These are phyloP conservation scores for Campylomormyrus tamandua DNA, from an alignment of 2,113 vertebrate genomes.

Conservation along the genomic window DNA sequence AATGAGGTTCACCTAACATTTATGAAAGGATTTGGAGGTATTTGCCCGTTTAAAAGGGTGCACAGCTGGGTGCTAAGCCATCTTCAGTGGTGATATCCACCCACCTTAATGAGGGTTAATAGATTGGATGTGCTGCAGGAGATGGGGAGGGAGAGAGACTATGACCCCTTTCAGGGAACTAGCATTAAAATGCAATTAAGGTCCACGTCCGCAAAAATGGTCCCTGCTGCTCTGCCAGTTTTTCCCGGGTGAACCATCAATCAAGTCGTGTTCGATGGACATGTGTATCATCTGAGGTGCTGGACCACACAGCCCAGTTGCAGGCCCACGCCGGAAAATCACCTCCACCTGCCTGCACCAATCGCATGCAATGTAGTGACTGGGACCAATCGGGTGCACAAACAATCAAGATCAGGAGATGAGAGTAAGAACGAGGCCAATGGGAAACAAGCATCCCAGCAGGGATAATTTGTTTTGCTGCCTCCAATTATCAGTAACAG, in stretches of 20 bases:
- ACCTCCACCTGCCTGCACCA: not conserved
- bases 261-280: not conserved
- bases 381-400: not conserved
- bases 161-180: conserved; percentile 30
- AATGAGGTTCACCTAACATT: not conserved
- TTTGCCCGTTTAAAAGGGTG: conserved; percentile 9
- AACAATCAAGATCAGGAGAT: not conserved
- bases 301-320: not conserved
- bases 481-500: conserved; percentile 29
- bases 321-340: not conserved
- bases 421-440: not conserved
- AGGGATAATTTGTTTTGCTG: conserved; percentile 21
- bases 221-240: conserved; percentile 2
- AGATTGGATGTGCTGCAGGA: conserved; percentile 26
- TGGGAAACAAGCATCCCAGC: not conserved
- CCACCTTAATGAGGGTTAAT: conserved; percentile 38
- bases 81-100: conserved; percentile 8
- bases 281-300: not conserved
- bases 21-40: not conserved
- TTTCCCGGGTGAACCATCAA: not conserved
- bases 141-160: conserved; percentile 18
- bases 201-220: conserved; percentile 11
- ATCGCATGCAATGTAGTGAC: not conserved
- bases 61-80: conserved; percentile 20
- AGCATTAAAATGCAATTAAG: conserved; percentile 35